phyloP scores from a whole-genome alignment of 2,113 vertebrate genomes.

The Takifugu bimaculatus region DNA sequence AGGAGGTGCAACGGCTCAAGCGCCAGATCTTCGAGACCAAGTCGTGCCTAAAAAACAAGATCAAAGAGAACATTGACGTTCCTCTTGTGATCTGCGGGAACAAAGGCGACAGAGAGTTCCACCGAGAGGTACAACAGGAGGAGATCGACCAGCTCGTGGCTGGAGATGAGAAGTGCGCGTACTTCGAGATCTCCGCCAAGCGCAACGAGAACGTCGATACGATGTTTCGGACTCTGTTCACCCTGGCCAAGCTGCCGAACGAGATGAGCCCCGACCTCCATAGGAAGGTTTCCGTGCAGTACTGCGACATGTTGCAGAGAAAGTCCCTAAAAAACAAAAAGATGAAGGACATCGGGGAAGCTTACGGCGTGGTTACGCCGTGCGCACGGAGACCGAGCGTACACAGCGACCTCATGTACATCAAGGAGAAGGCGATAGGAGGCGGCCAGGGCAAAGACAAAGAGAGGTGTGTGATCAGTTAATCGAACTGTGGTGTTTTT shows the following conservation, averaged over 20 bases:
- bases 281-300: constrained; percentile 90
- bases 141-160: constrained; percentile 86
- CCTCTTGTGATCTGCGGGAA: constrained; percentile 96
- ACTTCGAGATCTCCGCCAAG: constrained; percentile 97
- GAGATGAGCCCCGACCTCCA: constrained; percentile 98
- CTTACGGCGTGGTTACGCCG: constrained; percentile 90
- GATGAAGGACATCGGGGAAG: constrained; percentile 82
- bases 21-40: constrained; percentile 96
- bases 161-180: constrained; percentile 86
- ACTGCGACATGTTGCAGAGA: constrained; percentile 88
- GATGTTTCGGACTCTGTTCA: constrained; percentile 94
- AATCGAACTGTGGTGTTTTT: constrained; percentile 45
- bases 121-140: constrained; percentile 83
- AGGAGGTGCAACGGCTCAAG: constrained; percentile 93
- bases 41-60: constrained; percentile 93
- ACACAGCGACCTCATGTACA: constrained; percentile 98
- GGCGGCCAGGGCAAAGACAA: constrained; percentile 86
- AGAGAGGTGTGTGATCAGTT: constrained; percentile 91
- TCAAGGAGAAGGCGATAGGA: constrained; percentile 87
- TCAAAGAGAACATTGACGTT: constrained; percentile 90
- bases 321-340: constrained; percentile 85
- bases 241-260: constrained; percentile 91
- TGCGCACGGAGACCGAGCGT: constrained; percentile 93
- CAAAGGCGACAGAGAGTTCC: constrained; percentile 89
- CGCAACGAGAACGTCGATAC: constrained; percentile 92